Evolutionary conservation across 1,140 invertebrate species (phyloP).

Genomic region (Nephila pilipes): DNA sequence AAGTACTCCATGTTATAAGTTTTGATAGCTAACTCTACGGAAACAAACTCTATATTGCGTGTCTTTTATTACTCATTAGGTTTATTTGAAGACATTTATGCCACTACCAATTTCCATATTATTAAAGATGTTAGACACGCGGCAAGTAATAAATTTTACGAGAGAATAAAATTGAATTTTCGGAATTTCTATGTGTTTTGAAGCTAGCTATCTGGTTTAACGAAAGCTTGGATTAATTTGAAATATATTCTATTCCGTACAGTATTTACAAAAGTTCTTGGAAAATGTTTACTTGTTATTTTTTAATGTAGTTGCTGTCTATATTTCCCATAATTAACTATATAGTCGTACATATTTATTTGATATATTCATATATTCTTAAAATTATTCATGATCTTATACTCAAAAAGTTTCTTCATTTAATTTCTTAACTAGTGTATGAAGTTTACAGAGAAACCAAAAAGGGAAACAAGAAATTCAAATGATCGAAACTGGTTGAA

Average conservation of each 20-base stretch:
- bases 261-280: no score
- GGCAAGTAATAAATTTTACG: background rate
- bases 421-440: no score
- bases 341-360: no score
- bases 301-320: background rate
- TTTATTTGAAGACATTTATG: conserved; percentile 13
- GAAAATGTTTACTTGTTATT: background rate
- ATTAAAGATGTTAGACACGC: background rate
- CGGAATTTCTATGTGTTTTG: background rate
- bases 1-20: background rate
- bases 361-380: no score
- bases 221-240: background rate
- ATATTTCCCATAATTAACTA: no score
- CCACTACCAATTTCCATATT: background rate
- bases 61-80: conserved; percentile 4
- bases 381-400: no score
- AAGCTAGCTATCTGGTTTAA: background rate
- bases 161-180: background rate
- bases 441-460: no score
- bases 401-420: no score
- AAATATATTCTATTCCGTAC: background rate
- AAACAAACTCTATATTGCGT: background rate
- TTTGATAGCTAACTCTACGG: background rate
- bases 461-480: no score
- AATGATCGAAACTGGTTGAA: no score